Conservation (phyloP, 2,797 vertebrate species). For the Oreonectes daqikongensis region DNA sequence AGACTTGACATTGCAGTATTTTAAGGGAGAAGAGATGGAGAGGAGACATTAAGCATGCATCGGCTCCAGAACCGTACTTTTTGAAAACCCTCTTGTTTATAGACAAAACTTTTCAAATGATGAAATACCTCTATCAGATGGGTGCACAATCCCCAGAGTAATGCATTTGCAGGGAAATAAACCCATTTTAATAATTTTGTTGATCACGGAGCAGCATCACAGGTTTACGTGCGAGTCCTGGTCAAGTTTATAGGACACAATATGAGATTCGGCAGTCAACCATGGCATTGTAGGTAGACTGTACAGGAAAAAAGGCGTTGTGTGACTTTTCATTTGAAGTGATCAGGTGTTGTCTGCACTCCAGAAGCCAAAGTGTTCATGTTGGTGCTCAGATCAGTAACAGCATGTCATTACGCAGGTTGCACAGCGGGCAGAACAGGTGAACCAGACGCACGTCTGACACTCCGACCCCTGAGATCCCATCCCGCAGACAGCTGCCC, state of each 20-base stretch:
- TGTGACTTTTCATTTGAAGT: constrained; percentile 40
- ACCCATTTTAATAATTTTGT: constrained; percentile 3
- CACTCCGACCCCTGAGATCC: constrained; percentile 62
- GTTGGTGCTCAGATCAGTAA: constrained; percentile 44
- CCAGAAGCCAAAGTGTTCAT: constrained; percentile 52
- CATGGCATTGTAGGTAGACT: neutral
- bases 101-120: constrained; percentile 44
- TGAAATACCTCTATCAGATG: constrained; percentile 16
- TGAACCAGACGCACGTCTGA: constrained; percentile 67
- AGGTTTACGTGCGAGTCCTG: too few species aligned
- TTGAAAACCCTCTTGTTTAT: constrained; percentile 34
- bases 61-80: neutral
- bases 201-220: too few species aligned
- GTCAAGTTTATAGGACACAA: neutral
- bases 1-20: constrained; percentile 46
- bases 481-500: constrained; percentile 68
- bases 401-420: constrained; percentile 38
- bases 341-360: constrained; percentile 33
- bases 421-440: constrained; percentile 62
- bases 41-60: constrained; percentile 34
- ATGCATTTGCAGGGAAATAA: too few species aligned
- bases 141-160: too few species aligned
- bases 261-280: neutral
- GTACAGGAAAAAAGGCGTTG: neutral
- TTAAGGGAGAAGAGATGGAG: constrained; percentile 39